phyloP scores from a whole-genome alignment of 2,113 vertebrate species.

The Chionodraco myersi region DNA sequence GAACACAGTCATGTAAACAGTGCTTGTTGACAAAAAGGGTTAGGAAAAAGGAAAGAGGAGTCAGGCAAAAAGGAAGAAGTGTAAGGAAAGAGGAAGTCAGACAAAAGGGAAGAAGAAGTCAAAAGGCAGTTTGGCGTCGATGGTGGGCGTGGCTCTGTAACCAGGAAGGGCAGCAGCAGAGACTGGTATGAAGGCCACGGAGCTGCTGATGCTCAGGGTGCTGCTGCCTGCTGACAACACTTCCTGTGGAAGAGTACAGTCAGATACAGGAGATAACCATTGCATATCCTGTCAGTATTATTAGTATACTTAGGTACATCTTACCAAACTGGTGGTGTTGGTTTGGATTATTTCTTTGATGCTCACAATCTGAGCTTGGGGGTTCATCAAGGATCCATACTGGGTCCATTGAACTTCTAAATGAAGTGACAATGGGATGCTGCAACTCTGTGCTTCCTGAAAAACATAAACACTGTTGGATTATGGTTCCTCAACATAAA shows the following conservation, averaged over 20 bases:
- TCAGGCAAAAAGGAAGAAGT: slow-evolving; percentile 82
- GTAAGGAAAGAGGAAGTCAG: slow-evolving; percentile 90
- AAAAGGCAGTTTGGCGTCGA: slow-evolving; percentile 89
- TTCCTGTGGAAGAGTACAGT: slow-evolving; percentile 36
- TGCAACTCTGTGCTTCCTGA: slow-evolving; percentile 81
- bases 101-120: slow-evolving; percentile 96
- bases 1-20: no score
- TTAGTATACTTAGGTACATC: not conserved
- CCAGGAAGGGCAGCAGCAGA: slow-evolving; percentile 88
- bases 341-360: slow-evolving; percentile 82
- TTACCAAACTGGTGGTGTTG: slow-evolving; percentile 82
- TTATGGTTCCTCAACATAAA: not conserved
- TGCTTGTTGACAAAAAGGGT: slow-evolving; percentile 78
- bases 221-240: slow-evolving; percentile 53
- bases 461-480: slow-evolving; percentile 8
- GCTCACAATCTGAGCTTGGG: slow-evolving; percentile 90
- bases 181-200: slow-evolving; percentile 87
- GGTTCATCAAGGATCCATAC: slow-evolving; percentile 91
- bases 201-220: slow-evolving; percentile 79
- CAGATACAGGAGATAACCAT: not conserved
- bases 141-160: slow-evolving; percentile 88
- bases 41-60: slow-evolving; percentile 87
- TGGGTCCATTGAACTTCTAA: slow-evolving; percentile 93
- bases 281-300: not conserved
- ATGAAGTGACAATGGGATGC: slow-evolving; percentile 87